Base-by-base conservation (phyloP, 2,888 invertebrate genomes). In the Dicroscelio sp. region DNA sequence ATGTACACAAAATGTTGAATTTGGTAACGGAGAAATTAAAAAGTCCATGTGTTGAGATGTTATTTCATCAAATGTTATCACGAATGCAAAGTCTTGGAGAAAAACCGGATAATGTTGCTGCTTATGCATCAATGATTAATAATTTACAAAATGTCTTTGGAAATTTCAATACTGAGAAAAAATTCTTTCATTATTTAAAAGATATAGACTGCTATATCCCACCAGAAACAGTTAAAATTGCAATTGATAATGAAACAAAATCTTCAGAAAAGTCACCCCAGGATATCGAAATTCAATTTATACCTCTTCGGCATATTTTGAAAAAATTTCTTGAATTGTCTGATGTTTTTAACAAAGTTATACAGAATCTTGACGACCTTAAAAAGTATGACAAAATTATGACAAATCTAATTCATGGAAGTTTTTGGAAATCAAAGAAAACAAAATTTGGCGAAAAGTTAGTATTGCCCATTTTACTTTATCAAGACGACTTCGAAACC, bases 361-460 rank as follows among this genome's bases (percentile, higher is more conserved):
- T 86, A 6, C 23, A 84, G 17, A 76, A 90, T 78, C n/a, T 86
- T 20, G 25, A 84, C 43, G 38, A 73, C 3, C 23, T 91, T 14
- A n/a, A 90, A 69, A 52, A 71, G 8, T 43, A 79, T 43, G 30
- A 58, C 14, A 23, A 30, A 60, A 65, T 88, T 12, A 80, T 88
- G 33, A 65, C 80, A 60, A 92, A 93, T 58, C 75, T 92, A 30
- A n/a, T 88, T n/a, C 91, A 92, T 48, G 91, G 90, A 30, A 73
- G 25, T 25, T 35, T 76, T 17, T 93, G 89, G 93, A 35, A 83
- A 33, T 14, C 55, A 23, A 83, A 90, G 58, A 87, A 73, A 58
- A 14, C 10, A 17, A 33, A 65, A 23, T 90, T 86, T 67, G 63
- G 52, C 1, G 65, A 82, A 20, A 65, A 84, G 30, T 14, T 79